Evolutionary conservation across 2,113 vertebrate genomes (phyloP), one percentile per base, ranked within the genome.

Genomic region (Micronycteris hirsuta): DNA sequence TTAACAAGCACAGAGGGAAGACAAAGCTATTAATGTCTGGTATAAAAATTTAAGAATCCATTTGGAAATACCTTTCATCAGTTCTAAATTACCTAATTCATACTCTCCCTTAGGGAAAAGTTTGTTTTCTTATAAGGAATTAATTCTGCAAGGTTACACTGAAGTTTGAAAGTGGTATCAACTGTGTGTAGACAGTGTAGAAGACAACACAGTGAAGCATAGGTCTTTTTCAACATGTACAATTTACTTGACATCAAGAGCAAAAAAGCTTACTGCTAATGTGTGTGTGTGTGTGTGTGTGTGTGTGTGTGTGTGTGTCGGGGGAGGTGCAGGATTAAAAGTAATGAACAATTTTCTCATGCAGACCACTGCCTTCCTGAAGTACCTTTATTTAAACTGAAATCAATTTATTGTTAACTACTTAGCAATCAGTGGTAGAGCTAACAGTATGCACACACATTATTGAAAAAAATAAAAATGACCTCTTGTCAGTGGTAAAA

Each of bases 31-130:
- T 97, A 98, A 98, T 38, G 97, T 98, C 98, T 68, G 92, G 84
- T 97, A 96, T 91, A 97, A 98, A 96, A 93, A 94, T 97, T 97
- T 86, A 98, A 98, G 97, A 97, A 98, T 95, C 94, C 91, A 96
- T 77, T 3, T 97, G 98, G 96, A 98, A 98, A 93, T 7, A 84
- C 85, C 95, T 97, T 97, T 96, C 93, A 96, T 97, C 96, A 96
- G 97, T 87, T 96, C 89, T 89, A 93, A 97, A 95, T 97, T 95
- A 95, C 96, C 83, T 97, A 98, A 98, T 97, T 80, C 93, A 70
- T 76, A 93, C 47, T 58, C 85, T 12, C 58, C 85, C 90, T 98
- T 76, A 54, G 61, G 82, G 76, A 85, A 96, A 97, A 92, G 56
- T 91, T 96, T 97, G 33, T 96, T 98, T 98, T 95, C 70, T 97